A percentile compares a stretch with the other conserved stretches of the same genome.
These are phyloP conservation scores for Urophycis tenuis DNA, from an alignment of 2,797 vertebrate species.

Conservation along the genomic window DNA sequence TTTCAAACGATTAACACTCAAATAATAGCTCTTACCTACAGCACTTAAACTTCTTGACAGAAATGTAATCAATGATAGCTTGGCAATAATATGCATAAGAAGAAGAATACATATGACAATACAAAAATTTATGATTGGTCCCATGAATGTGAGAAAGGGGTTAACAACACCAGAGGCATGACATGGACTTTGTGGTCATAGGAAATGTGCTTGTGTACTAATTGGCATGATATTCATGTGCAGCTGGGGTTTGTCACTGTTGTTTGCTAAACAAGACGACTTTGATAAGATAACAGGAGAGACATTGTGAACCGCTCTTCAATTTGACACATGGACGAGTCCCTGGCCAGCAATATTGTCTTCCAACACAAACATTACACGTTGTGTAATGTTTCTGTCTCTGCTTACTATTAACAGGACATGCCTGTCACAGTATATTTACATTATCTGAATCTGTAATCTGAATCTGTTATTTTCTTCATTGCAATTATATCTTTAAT, in stretches of 20 bases:
- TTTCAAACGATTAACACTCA: neutral
- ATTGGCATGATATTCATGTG: slow-evolving; percentile 16
- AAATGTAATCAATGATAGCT: neutral
- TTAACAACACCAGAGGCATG: slow-evolving; percentile 9
- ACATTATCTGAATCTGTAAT: neutral
- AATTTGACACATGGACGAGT: neutral
- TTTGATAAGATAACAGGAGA: slow-evolving; percentile 6
- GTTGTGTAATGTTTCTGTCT: neutral
- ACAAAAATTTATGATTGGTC: neutral
- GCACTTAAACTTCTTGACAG: neutral
- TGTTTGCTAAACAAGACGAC: slow-evolving; percentile 8
- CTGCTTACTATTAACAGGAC: neutral
- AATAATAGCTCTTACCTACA: neutral
- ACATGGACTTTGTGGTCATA: slow-evolving; percentile 27
- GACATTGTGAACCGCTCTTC: neutral
- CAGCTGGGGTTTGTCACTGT: slow-evolving; percentile 27
- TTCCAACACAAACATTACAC: neutral
- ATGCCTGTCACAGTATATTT: neutral
- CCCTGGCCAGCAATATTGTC: neutral
- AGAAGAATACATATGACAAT: too few relatives aligned
- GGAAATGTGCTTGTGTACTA: slow-evolving; percentile 23
- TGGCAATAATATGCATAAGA: too few relatives aligned
- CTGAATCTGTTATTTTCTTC: neutral
- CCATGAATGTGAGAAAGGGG: neutral
- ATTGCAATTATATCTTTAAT: neutral